A percentile compares a stretch with the other conserved stretches of the same genome.
Evolutionary conservation across 2,888 invertebrate genomes (phyloP).

Genomic region (Agrilus mali): DNA sequence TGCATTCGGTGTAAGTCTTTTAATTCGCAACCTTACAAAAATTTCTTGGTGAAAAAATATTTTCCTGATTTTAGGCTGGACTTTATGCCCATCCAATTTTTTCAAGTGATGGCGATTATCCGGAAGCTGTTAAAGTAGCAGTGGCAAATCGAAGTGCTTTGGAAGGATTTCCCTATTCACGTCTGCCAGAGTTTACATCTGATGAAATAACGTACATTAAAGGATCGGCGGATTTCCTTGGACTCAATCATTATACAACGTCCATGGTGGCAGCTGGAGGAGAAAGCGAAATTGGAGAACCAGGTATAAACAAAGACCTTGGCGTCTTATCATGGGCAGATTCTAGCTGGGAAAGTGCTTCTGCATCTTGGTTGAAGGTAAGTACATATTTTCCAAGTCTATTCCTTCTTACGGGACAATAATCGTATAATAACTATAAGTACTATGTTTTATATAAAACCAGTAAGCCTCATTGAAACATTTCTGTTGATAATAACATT

Average conservation of each 20-base stretch:
- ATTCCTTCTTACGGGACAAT: too few species aligned
- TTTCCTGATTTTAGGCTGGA: not conserved
- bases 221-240: slow-evolving; percentile 58
- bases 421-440: too few species aligned
- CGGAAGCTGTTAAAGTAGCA: slow-evolving; percentile 47
- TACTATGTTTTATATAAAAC: too few species aligned
- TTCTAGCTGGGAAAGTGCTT: slow-evolving; percentile 4
- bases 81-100: slow-evolving; percentile 34
- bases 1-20: slow-evolving; percentile 13
- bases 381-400: too few species aligned
- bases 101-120: slow-evolving; percentile 50
- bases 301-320: slow-evolving; percentile 5
- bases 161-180: slow-evolving; percentile 46
- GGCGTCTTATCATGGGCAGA: slow-evolving; percentile 1
- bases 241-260: slow-evolving; percentile 62
- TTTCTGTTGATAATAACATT: too few species aligned
- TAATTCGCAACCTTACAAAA: too few species aligned
- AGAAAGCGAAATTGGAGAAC: slow-evolving; percentile 4
- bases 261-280: slow-evolving; percentile 38
- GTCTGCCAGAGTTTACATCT: slow-evolving; percentile 47
- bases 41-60: too few species aligned
- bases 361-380: too few species aligned
- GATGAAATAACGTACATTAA: slow-evolving; percentile 46
- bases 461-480: too few species aligned
- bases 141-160: too few species aligned